These are phyloP conservation scores for Ptychadena robeensis DNA, from an alignment of 2,797 vertebrate species.

Conservation along the genomic window DNA sequence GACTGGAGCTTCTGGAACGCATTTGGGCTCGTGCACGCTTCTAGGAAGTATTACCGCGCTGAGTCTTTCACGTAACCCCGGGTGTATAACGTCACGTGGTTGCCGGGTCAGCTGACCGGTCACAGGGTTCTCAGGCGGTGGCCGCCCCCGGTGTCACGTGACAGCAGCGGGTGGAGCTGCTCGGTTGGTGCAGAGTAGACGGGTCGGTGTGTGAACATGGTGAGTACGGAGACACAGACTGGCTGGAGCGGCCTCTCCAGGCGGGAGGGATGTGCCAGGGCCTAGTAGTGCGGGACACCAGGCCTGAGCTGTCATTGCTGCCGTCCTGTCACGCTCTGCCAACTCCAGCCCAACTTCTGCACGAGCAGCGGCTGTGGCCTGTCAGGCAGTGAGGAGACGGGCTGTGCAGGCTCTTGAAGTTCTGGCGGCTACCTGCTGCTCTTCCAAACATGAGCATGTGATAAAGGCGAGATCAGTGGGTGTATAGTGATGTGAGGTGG, in stretches of 20 bases:
- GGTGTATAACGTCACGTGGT: neutral
- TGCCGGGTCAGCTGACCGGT: constrained; percentile 34
- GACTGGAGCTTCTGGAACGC: too few relatives aligned
- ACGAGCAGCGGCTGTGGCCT: neutral
- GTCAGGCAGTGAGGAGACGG: too few relatives aligned
- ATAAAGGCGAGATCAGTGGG: too few relatives aligned
- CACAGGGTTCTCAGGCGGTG: constrained; percentile 22
- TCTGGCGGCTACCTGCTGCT: neutral
- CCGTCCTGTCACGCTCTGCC: neutral
- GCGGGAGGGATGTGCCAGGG: constrained; percentile 22
- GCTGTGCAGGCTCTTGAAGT: neutral
- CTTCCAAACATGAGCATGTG: too few relatives aligned
- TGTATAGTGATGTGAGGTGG: too few relatives aligned
- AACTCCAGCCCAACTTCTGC: neutral
- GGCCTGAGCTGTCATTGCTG: constrained; percentile 20
- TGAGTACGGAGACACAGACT: neutral
- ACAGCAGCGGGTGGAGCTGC: constrained; percentile 54
- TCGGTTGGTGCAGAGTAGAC: constrained; percentile 27
- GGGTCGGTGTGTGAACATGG: constrained; percentile 45
- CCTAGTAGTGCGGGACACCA: constrained; percentile 29
- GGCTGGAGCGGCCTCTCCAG: neutral
- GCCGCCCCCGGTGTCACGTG: constrained; percentile 47
- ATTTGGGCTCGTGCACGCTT: too few relatives aligned
- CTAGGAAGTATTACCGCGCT: too few relatives aligned
- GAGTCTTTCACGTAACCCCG: too few relatives aligned